These are phyloP conservation scores for Agrilus cyanescens DNA, from an alignment of 2,888 invertebrate genomes.

Conservation along the genomic window DNA sequence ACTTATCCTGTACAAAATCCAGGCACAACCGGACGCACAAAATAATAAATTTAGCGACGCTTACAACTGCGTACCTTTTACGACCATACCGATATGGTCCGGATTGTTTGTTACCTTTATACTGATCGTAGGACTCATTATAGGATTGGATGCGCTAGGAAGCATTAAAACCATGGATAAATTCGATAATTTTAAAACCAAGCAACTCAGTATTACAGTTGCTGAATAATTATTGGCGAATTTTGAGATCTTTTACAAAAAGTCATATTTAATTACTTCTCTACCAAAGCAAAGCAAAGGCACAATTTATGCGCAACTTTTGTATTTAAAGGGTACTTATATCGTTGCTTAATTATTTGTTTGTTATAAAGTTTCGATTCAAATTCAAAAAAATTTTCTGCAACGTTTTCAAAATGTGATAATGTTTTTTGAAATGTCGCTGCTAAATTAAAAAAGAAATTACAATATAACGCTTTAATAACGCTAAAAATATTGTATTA, in stretches of 20 bases:
- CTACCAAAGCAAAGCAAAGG: too few species aligned
- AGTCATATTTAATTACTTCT: too few species aligned
- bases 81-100: slow-evolving; percentile 62
- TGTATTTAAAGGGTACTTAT: too few species aligned
- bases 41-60: slow-evolving; percentile 40
- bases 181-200: slow-evolving; percentile 74
- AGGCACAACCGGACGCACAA: slow-evolving; percentile 36
- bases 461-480: too few species aligned
- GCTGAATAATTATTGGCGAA: slow-evolving; percentile 22
- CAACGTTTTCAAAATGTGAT: too few species aligned
- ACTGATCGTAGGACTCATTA: slow-evolving; percentile 48
- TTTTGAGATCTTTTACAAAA: too few species aligned
- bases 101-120: slow-evolving; percentile 54
- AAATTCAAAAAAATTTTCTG: too few species aligned
- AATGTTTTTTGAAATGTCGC: neutral
- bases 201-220: slow-evolving; percentile 50
- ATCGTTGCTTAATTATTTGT: too few species aligned
- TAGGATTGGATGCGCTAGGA: slow-evolving; percentile 56
- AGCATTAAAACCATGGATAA: slow-evolving; percentile 70
- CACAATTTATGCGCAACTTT: too few species aligned
- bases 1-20: slow-evolving; percentile 30
- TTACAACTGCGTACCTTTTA: slow-evolving; percentile 64
- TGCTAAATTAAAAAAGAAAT: neutral
- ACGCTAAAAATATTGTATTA: too few species aligned
- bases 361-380: too few species aligned